These are phyloP conservation scores for Eleginops maclovinus DNA, from an alignment of 2,113 vertebrate species.

Conservation along the genomic window DNA sequence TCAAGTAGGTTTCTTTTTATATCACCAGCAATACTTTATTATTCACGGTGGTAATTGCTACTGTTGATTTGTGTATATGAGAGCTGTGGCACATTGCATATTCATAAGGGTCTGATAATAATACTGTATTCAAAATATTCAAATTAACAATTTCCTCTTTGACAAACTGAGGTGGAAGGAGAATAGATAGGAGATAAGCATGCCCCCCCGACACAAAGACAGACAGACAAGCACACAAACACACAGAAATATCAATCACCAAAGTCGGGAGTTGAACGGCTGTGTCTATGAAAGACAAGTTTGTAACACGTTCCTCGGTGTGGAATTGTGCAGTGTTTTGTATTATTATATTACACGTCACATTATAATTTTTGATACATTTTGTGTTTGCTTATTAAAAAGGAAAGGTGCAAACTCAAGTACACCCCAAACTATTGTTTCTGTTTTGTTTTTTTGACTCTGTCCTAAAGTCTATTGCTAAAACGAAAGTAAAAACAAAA, in stretches of 20 bases:
- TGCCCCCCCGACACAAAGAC: neutral
- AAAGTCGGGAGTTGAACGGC: neutral
- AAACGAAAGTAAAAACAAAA: neutral
- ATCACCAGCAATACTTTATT: conserved; percentile 48
- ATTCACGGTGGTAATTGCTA: conserved; percentile 50
- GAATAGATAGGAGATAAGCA: conserved; percentile 22
- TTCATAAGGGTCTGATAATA: conserved; percentile 59
- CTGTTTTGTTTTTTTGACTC: neutral
- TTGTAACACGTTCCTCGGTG: neutral
- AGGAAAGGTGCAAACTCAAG: no score
- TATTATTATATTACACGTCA: no score
- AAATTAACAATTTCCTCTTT: conserved; percentile 49
- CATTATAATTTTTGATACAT: no score
- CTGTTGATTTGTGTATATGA: conserved; percentile 45
- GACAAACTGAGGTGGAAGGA: conserved; percentile 27
- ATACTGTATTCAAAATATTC: conserved; percentile 42
- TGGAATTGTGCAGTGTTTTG: no score
- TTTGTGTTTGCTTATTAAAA: no score
- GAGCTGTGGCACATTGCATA: conserved; percentile 51
- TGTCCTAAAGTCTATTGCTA: no score
- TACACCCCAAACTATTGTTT: neutral
- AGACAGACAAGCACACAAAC: neutral
- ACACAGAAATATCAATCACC: neutral
- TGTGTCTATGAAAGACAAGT: neutral
- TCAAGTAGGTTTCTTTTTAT: conserved; percentile 36